A percentile compares a stretch with the other conserved stretches of the same genome.
phyloP scores from a whole-genome alignment of 1,140 invertebrate species.

The Psix sp. region DNA sequence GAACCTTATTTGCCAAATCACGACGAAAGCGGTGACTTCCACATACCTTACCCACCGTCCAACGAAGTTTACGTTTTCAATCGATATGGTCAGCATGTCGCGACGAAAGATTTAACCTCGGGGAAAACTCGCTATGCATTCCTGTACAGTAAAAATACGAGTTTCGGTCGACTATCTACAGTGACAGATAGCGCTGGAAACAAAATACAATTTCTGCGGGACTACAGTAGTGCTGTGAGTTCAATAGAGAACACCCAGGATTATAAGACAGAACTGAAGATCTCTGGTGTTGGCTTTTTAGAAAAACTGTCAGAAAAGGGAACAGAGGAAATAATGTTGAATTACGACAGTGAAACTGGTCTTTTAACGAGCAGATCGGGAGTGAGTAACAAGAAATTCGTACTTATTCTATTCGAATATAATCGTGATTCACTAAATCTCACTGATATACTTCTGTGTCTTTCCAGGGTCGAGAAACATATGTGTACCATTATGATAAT shows the following conservation, averaged over 20 bases:
- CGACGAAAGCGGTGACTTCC: conserved; percentile 93
- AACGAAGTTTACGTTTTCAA: conserved; percentile 97
- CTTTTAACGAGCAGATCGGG: conserved; percentile 87
- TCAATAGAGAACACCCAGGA: conserved; percentile 96
- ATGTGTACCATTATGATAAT: conserved; percentile 92
- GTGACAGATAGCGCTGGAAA: conserved; percentile 95
- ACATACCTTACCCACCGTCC: conserved; percentile 92
- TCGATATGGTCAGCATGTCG: conserved; percentile 95
- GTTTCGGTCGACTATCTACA: conserved; percentile 94
- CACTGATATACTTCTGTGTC: conserved; percentile 22
- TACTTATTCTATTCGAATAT: not conserved
- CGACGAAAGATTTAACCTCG: conserved; percentile 94
- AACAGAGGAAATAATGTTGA: conserved; percentile 87
- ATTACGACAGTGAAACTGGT: conserved; percentile 89
- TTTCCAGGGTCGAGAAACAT: conserved; percentile 87
- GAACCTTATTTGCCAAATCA: conserved; percentile 93
- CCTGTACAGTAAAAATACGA: conserved; percentile 97
- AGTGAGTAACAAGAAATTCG: conserved; percentile 77
- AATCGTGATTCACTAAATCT: not conserved
- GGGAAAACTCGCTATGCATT: conserved; percentile 95
- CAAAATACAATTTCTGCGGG: conserved; percentile 92
- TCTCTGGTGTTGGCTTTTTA: conserved; percentile 90
- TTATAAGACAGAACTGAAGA: conserved; percentile 92
- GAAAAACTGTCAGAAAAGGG: conserved; percentile 89
- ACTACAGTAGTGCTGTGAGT: conserved; percentile 92